Conservation (phyloP, 2,797 vertebrate species). For the Phrynocephalus forsythii region DNA sequence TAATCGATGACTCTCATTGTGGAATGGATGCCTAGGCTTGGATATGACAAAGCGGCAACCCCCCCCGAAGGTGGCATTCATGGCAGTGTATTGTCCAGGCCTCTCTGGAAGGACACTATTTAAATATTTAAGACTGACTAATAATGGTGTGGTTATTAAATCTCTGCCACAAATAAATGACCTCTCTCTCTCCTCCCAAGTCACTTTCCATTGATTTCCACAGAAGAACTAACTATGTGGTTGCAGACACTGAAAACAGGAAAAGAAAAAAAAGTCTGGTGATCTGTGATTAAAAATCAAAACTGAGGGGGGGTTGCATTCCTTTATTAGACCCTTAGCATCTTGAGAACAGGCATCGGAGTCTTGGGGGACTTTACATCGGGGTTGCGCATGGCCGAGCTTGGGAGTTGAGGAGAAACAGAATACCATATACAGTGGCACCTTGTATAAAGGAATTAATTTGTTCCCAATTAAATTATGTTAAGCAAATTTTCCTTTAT, state of each 20-base stretch:
- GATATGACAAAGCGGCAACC: background rate
- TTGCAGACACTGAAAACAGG: background rate
- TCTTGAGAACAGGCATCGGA: too few species aligned
- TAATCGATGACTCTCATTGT: too few species aligned
- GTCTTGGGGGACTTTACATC: too few species aligned
- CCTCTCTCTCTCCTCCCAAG: background rate
- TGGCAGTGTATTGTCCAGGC: conserved; percentile 23
- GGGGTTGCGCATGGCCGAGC: too few species aligned
- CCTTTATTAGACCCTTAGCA: too few species aligned
- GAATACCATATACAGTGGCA: too few species aligned
- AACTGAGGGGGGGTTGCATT: too few species aligned
- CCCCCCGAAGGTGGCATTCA: conserved; percentile 3
- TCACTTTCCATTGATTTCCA: background rate
- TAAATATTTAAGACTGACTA: conserved; percentile 17
- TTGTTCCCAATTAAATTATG: too few species aligned
- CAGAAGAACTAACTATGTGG: background rate
- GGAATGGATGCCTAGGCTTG: background rate
- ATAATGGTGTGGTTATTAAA: conserved; percentile 5
- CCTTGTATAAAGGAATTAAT: too few species aligned
- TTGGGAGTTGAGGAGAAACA: too few species aligned
- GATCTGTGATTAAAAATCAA: too few species aligned
- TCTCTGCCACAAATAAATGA: conserved; percentile 5
- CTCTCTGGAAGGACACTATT: background rate
- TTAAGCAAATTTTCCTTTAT: too few species aligned
- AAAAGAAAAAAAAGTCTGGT: background rate